Evolutionary conservation across 2,113 vertebrate species (phyloP).

Genomic region (Sorex araneus): DNA sequence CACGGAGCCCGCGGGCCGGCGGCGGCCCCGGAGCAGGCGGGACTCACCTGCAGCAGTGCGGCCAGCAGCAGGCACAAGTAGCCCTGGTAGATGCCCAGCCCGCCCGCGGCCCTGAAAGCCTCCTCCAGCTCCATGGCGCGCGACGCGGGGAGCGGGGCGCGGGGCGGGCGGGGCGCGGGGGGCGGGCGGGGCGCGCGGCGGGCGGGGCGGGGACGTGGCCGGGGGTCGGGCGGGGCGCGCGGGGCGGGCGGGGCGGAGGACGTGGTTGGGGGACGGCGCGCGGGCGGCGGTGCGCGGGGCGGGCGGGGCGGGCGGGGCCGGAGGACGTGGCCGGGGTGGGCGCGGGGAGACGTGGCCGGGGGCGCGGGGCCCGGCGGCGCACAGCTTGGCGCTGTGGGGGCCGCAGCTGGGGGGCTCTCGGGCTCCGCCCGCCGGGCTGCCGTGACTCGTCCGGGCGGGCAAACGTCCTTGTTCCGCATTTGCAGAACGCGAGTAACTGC

Average conservation of each 20-base stretch:
- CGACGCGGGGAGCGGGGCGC: neutral
- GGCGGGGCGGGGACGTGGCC: neutral
- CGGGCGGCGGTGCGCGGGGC: neutral
- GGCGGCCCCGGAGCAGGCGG: neutral
- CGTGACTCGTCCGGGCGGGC: no score
- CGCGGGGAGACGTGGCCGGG: neutral
- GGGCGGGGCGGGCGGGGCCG: fast-evolving
- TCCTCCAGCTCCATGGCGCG: constrained; percentile 90
- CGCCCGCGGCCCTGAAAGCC: constrained; percentile 89
- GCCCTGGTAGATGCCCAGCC: constrained; percentile 91
- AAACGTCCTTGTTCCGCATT: no score
- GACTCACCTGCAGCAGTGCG: constrained; percentile 90
- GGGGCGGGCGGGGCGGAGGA: neutral
- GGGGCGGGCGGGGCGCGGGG: neutral
- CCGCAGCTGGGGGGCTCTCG: fast-evolving
- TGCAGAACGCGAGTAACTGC: no score
- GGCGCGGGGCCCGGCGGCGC: neutral
- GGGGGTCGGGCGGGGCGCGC: neutral
- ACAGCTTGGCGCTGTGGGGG: neutral
- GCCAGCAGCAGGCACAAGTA: constrained; percentile 90
- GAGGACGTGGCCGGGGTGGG: neutral
- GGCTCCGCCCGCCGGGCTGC: fast-evolving
- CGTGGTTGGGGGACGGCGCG: no score
- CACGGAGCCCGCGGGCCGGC: neutral
- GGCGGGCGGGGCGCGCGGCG: no score